phyloP scores from a whole-genome alignment of 2,797 vertebrate species.

The Catostomus latipinnis region DNA sequence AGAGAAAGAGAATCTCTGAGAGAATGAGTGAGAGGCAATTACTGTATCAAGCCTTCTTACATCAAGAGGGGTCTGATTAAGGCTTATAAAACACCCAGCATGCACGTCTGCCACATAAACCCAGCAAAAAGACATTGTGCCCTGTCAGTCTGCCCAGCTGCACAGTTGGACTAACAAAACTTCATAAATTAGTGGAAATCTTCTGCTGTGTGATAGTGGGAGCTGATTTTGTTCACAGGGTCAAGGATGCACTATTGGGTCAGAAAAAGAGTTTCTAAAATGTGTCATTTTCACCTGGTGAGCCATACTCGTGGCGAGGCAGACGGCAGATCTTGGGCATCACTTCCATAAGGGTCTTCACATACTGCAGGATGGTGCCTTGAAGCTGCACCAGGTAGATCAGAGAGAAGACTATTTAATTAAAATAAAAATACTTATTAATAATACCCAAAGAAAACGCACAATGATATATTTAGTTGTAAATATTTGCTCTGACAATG shows the following conservation, averaged over 20 bases:
- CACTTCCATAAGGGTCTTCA: slow-evolving; percentile 98
- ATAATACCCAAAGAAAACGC: no score
- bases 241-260: slow-evolving; percentile 4
- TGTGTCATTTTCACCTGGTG: slow-evolving; percentile 87
- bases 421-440: no score
- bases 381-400: slow-evolving; percentile 82
- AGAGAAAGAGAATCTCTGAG: not conserved
- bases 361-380: slow-evolving; percentile 97
- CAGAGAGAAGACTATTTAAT: not conserved
- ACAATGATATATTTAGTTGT: no score
- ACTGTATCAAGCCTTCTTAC: slow-evolving; percentile 12
- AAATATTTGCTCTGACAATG: no score
- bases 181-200: slow-evolving; percentile 23
- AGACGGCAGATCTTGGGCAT: slow-evolving; percentile 99
- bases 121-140: not conserved
- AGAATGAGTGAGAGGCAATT: slow-evolving; percentile 14
- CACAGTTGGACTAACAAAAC: not conserved
- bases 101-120: not conserved
- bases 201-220: not conserved
- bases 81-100: slow-evolving; percentile 10
- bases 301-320: slow-evolving; percentile 96
- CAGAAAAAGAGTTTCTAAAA: not conserved
- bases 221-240: slow-evolving; percentile 18
- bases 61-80: slow-evolving; percentile 12
- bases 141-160: not conserved